Base-by-base conservation (phyloP, 2,797 vertebrate species). In the Gymnothorax reevesii region DNA sequence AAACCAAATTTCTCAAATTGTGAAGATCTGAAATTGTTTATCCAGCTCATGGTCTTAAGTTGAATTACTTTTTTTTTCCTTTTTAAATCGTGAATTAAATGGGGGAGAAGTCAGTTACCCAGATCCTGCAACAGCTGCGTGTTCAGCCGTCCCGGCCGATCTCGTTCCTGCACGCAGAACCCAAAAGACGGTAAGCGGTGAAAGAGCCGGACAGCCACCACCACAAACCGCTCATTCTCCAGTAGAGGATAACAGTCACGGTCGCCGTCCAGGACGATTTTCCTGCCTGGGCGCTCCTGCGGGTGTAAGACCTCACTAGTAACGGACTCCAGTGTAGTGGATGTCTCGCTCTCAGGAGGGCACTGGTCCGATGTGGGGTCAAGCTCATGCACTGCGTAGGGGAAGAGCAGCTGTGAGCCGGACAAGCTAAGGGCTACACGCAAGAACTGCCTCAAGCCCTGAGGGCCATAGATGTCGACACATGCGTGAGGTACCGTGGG, bases 181-280 rank as follows among this genome's bases (percentile, higher is more conserved):
- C 98, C 98, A 79, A 99, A 99, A 10, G 98, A 99, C 1, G 98
- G 97, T 77, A 99, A 86, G 15, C 97, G 96, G 88, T 99, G 98
- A 86, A 96, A 98, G n/a, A 99, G 94, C 87, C 96, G 94, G 90
- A 99, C 98, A 0, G 97, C 98, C 87, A 95, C 96, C 12, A 98
- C 95, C 0, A 94, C 91, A 88, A 99, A 95, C 87, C 94, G 96
- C 82, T 96, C 94, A 0, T 97, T 95, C 86, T 98, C 95, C 55
- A 97, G 84, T 85, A 99, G 95, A 77, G 90, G 25, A 89, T 98
- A 99, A 0, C 91, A 93, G 49, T 95, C 94, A 3, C 93, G 94
- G 4, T 84, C 91, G 0, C 89, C 91, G 57, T 97, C 95, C 89
- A 97, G 91, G 0, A 87, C 82, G 87, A 99, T 91, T 0, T 93